These are phyloP conservation scores for Danio albolineatus DNA, from an alignment of 2,797 vertebrate genomes.

Conservation along the genomic window DNA sequence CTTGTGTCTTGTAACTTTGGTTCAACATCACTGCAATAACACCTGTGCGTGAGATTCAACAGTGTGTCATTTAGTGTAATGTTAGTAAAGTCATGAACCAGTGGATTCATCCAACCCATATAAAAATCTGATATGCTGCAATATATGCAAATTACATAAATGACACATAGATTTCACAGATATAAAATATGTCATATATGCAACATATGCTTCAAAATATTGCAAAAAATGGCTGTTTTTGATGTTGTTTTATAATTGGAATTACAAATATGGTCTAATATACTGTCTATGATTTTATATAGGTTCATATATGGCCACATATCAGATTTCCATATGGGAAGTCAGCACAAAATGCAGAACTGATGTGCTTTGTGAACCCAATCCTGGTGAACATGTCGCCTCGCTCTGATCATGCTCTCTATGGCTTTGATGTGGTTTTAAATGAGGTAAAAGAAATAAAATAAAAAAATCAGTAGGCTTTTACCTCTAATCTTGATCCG, in stretches of 20 bases:
- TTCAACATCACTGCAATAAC: conserved; percentile 15
- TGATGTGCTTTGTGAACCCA: neutral
- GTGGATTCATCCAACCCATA: neutral
- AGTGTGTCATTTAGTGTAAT: conserved; percentile 23
- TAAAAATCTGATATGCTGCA: too few species aligned
- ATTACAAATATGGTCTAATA: too few species aligned
- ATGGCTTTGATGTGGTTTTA: conserved; percentile 5
- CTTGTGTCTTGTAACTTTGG: neutral
- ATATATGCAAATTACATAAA: too few species aligned
- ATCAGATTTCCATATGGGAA: too few species aligned
- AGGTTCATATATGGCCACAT: too few species aligned
- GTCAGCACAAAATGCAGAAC: conserved; percentile 13
- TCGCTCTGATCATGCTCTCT: conserved; percentile 19
- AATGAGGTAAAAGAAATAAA: neutral
- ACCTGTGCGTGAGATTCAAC: neutral
- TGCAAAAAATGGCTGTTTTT: too few species aligned
- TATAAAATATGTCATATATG: too few species aligned
- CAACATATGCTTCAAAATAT: too few species aligned
- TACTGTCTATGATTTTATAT: too few species aligned
- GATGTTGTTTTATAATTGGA: too few species aligned
- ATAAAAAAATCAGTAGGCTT: neutral
- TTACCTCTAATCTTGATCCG: conserved; percentile 9
- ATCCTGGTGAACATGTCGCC: conserved; percentile 24
- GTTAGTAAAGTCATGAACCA: conserved; percentile 15
- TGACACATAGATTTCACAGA: too few species aligned